These are phyloP conservation scores for Drosophila rhopaloa DNA, from an alignment of 1,140 invertebrate genomes.

Conservation along the genomic window DNA sequence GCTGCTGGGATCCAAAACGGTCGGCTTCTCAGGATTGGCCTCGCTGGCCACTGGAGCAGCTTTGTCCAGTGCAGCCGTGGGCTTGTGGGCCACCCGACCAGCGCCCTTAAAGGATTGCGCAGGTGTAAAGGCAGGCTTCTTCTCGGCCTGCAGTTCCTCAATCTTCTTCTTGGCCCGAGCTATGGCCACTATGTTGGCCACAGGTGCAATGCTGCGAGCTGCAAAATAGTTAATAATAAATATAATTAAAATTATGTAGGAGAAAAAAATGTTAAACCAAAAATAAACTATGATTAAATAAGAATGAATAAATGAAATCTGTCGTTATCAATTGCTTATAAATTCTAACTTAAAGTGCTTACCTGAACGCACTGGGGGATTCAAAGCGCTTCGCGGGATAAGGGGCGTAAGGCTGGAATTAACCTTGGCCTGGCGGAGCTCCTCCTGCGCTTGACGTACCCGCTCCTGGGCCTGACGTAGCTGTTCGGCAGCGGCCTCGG, in stretches of 20 bases:
- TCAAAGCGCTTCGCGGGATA: conserved; percentile 65
- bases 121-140: conserved; percentile 85
- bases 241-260: no score
- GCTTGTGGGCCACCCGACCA: conserved; percentile 88
- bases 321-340: background rate
- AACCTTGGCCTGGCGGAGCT: conserved; percentile 53
- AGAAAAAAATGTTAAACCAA: no score
- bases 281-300: background rate
- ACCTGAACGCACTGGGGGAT: conserved; percentile 61
- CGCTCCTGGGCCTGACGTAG: conserved; percentile 69
- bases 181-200: conserved; percentile 87
- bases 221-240: background rate
- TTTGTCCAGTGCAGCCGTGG: conserved; percentile 58
- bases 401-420: conserved; percentile 69
- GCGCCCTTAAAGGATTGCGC: conserved; percentile 89
- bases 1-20: conserved; percentile 89
- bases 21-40: conserved; percentile 83
- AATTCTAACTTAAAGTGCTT: background rate
- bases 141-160: conserved; percentile 84
- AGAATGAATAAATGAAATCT: no score
- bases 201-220: conserved; percentile 87
- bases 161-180: conserved; percentile 87
- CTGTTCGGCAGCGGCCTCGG: conserved; percentile 59
- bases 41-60: conserved; percentile 37
- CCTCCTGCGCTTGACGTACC: conserved; percentile 68